phyloP scores from a whole-genome alignment of 2,888 invertebrate genomes.

The Acleris sparsana region DNA sequence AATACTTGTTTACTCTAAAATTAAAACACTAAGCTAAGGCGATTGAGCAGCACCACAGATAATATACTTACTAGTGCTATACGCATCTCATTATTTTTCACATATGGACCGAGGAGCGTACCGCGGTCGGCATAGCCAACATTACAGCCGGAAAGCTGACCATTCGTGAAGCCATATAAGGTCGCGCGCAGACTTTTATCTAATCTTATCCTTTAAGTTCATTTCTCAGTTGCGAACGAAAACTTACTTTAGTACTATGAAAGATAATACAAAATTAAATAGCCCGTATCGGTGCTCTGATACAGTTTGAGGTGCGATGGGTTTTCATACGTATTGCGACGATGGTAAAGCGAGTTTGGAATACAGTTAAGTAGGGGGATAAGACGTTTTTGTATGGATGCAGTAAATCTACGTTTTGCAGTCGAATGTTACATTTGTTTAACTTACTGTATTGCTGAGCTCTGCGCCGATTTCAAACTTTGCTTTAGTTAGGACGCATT shows the following conservation, averaged over 20 bases:
- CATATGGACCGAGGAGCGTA: constrained; percentile 28
- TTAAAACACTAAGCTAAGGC: too few species aligned
- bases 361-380: background rate
- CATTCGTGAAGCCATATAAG: constrained; percentile 45
- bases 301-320: background rate
- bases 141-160: constrained; percentile 42
- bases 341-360: background rate
- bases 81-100: constrained; percentile 37
- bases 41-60: too few species aligned
- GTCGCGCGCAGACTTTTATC: constrained; percentile 41
- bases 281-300: constrained; percentile 12
- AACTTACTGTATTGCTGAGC: constrained; percentile 41
- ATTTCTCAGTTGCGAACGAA: constrained; percentile 31
- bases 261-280: constrained; percentile 34
- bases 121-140: constrained; percentile 39
- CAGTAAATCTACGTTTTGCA: constrained; percentile 35
- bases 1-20: too few species aligned
- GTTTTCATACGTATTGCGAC: background rate
- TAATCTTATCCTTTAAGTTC: constrained; percentile 46
- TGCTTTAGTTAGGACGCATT: background rate
- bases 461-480: constrained; percentile 31
- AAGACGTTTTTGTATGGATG: constrained; percentile 7
- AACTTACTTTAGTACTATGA: constrained; percentile 27
- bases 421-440: constrained; percentile 45
- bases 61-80: background rate